A percentile compares a stretch with the other conserved stretches of the same genome.
Evolutionary conservation across 2,888 invertebrate species (phyloP).

Genomic region (Hemistola chrysoprasaria): DNA sequence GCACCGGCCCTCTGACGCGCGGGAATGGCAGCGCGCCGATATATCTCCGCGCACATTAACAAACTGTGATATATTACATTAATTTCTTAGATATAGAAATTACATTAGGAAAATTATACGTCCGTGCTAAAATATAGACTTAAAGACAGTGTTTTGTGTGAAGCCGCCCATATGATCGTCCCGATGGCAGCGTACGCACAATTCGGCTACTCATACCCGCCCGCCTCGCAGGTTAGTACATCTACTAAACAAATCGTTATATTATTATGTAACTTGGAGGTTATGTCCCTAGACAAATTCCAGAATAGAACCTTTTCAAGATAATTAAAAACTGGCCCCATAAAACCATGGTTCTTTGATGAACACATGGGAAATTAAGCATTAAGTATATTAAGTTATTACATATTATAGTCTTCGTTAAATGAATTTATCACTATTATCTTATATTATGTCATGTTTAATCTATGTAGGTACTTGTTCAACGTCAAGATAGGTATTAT

Average conservation of each 20-base stretch:
- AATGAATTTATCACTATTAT: too few relatives aligned
- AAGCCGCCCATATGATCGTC: constrained; percentile 82
- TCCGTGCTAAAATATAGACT: constrained; percentile 71
- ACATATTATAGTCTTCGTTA: too few relatives aligned
- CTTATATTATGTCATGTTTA: too few relatives aligned
- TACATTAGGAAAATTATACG: constrained; percentile 58
- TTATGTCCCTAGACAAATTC: constrained; percentile 1
- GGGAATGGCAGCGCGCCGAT: constrained; percentile 76
- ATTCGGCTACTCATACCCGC: constrained; percentile 95
- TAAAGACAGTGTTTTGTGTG: constrained; percentile 78
- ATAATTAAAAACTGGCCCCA: too few relatives aligned
- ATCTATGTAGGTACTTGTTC: background rate
- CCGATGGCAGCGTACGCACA: constrained; percentile 92
- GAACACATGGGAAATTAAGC: too few relatives aligned
- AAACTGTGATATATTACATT: constrained; percentile 73
- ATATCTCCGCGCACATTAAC: constrained; percentile 70
- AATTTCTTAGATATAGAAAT: constrained; percentile 54
- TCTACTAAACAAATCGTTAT: background rate
- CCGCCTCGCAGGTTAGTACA: constrained; percentile 92
- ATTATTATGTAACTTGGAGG: constrained; percentile 4
- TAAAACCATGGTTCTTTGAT: too few relatives aligned
- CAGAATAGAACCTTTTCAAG: too few relatives aligned
- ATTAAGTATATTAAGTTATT: too few relatives aligned
- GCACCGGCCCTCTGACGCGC: constrained; percentile 69
- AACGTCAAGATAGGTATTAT: constrained; percentile 11